Evolutionary conservation across 1,140 invertebrate genomes (phyloP), one percentile per base, ranked within the genome.

Genomic region (Ganaspis sp.): DNA sequence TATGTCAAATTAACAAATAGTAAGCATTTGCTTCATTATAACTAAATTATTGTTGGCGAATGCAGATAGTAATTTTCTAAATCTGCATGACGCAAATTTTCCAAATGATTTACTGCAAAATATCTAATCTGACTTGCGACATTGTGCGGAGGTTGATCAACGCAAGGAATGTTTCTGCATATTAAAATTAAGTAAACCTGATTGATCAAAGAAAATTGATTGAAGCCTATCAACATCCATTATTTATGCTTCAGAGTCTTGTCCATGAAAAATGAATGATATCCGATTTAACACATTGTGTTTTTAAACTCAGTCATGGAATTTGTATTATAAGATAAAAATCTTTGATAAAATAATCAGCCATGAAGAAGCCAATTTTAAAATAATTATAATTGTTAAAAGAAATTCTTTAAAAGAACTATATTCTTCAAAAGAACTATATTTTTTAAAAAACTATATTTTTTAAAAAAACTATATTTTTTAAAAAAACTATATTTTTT

Each of bases 181-280:
- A 64, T 64, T 64, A 64, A 64, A 29, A 29, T 64, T 64, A 29
- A 29, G 58, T n/a, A 34, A 64, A 64, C 23, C 9, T 64, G 58
- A 64, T 64, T 64, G 58, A 21, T 34, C 12, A 64, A 15, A n/a
- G 58, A 64, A 64, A 64, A 64, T 64, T 34, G 26, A 64, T 64
- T n/a, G 23, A 64, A 15, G 26, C 5, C 58, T 64, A 29, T 49
- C 5, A 49, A 29, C 29, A 29, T 15, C 15, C 26, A 64, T 64
- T 64, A 64, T 26, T 34, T 15, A 64, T 64, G 12, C 58, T 26
- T 64, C 58, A 64, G 15, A 29, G 26, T 29, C 26, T 15, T n/a
- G 12, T 45, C 17, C 3, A 49, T 49, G n/a, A 17, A 49, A n/a
- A 49, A 49, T 4, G 17, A 49, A 17, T 17, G 17, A 15, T 42